Conservation (phyloP, 92 coral and sea anemone species). For the Palythoa caribaeorum region DNA sequence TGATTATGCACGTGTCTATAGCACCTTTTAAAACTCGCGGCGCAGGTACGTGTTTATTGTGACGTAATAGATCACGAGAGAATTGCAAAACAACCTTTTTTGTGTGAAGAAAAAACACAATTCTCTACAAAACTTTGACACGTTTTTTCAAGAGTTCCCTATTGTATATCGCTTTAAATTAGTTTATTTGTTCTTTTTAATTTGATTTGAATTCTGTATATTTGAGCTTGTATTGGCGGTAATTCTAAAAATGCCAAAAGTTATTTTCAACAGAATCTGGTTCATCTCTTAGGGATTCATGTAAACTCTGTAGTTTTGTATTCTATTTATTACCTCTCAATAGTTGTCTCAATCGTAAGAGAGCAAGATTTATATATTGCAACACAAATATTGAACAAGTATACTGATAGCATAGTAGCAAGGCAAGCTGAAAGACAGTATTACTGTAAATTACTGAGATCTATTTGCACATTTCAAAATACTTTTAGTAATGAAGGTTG, state of each 20-base stretch:
- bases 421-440: no score
- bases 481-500: no score
- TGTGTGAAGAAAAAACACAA: not conserved
- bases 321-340: no score
- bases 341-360: no score
- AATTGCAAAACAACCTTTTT: not conserved
- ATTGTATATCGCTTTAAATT: not conserved
- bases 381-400: no score
- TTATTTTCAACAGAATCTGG: no score
- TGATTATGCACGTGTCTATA: conserved; percentile 33
- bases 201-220: not conserved
- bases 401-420: no score
- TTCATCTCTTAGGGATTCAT: no score
- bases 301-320: no score
- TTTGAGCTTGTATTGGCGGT: not conserved
- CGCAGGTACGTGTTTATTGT: not conserved
- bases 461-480: no score
- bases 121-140: not conserved
- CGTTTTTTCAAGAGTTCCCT: not conserved
- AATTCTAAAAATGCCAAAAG: not conserved
- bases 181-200: not conserved
- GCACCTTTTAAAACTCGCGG: conserved; percentile 53
- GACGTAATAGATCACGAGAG: not conserved
- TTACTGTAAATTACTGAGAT: no score
- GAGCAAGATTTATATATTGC: no score